These are phyloP conservation scores for Meta bourneti DNA, from an alignment of 2,888 invertebrate genomes.

Conservation along the genomic window DNA sequence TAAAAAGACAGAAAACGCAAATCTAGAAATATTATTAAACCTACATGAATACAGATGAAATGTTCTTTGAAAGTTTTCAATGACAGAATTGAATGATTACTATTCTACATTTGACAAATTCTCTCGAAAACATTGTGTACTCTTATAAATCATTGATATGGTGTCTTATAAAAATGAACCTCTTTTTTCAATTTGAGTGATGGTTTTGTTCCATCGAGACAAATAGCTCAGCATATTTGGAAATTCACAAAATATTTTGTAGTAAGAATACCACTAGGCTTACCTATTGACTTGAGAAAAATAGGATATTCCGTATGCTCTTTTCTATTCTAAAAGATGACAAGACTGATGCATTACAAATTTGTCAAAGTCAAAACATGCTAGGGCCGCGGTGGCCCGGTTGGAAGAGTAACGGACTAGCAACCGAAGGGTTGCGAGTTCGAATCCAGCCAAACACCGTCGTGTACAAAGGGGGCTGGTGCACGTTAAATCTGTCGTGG, in stretches of 20 bases:
- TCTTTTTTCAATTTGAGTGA: not conserved
- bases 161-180: slow-evolving; percentile 26
- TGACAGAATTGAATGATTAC: slow-evolving; percentile 39
- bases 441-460: too few species aligned
- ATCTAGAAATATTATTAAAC: slow-evolving; percentile 34
- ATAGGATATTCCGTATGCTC: too few species aligned
- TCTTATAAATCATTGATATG: slow-evolving; percentile 42
- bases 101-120: slow-evolving; percentile 30
- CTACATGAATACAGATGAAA: slow-evolving; percentile 20
- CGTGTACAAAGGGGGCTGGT: too few species aligned
- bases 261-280: too few species aligned
- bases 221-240: not conserved
- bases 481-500: too few species aligned
- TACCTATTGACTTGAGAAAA: too few species aligned
- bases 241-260: not conserved
- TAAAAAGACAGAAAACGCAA: not conserved
- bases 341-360: too few species aligned
- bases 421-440: too few species aligned
- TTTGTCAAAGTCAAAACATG: too few species aligned
- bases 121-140: slow-evolving; percentile 27
- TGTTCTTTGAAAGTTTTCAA: slow-evolving; percentile 25
- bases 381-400: too few species aligned
- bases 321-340: too few species aligned
- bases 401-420: too few species aligned
- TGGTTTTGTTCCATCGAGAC: not conserved